A percentile compares a stretch with the other conserved stretches of the same genome.
phyloP scores from a whole-genome alignment of 2,888 invertebrate genomes.

The Priocnemis perturbator region DNA sequence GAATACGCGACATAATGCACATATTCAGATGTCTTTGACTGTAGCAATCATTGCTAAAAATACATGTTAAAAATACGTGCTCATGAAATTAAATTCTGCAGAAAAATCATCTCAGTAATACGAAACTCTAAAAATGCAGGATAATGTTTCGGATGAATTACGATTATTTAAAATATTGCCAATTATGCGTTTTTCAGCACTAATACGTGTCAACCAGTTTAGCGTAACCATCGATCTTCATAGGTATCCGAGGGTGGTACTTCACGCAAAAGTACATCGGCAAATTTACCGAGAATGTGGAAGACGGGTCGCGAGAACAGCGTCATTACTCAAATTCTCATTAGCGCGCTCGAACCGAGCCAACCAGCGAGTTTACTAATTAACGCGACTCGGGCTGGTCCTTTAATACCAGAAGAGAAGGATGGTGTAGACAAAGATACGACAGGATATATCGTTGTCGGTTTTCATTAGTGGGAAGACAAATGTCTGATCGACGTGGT shows the following conservation, averaged over 20 bases:
- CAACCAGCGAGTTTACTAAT: slow-evolving; percentile 69
- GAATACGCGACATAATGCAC: no score
- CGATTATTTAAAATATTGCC: no score
- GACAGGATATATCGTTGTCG: slow-evolving; percentile 61
- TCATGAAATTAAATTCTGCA: no score
- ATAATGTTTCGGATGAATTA: no score
- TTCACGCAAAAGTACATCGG: slow-evolving; percentile 54
- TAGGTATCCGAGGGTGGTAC: slow-evolving; percentile 36
- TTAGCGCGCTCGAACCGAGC: slow-evolving; percentile 65
- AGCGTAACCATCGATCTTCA: slow-evolving; percentile 48
- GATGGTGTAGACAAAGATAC: slow-evolving; percentile 46
- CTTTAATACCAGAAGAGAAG: slow-evolving; percentile 58
- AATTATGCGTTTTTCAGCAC: no score
- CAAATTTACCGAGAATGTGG: slow-evolving; percentile 49
- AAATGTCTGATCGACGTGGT: slow-evolving; percentile 53
- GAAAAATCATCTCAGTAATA: no score
- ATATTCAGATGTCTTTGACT: no score
- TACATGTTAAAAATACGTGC: no score
- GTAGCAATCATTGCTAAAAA: no score
- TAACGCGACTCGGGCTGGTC: slow-evolving; percentile 64
- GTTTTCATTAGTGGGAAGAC: slow-evolving; percentile 60
- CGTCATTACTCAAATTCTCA: slow-evolving; percentile 72
- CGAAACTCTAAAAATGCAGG: no score
- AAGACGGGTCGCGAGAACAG: slow-evolving; percentile 56
- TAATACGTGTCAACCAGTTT: not conserved